Evolutionary conservation across 2,888 invertebrate species (phyloP).

Genomic region (Pecten maximus): DNA sequence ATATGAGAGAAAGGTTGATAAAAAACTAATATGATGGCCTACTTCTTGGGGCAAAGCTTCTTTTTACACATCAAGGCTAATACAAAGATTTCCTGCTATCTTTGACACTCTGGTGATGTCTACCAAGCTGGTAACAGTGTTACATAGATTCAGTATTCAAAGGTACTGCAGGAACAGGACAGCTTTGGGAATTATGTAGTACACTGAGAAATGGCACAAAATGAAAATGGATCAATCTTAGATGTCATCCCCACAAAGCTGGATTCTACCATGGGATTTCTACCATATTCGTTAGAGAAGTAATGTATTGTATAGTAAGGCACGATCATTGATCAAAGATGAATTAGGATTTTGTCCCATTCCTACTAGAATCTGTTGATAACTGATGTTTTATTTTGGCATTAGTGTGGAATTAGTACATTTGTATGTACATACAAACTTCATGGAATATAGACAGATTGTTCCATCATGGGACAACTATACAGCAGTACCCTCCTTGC

Average conservation of each 20-base stretch:
- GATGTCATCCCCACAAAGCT: not conserved
- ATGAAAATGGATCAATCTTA: not conserved
- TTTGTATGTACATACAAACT: no score
- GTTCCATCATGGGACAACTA: no score
- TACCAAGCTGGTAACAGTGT: not conserved
- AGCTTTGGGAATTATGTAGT: not conserved
- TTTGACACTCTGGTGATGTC: not conserved
- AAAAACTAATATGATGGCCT: no score
- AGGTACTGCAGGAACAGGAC: not conserved
- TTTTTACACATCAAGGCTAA: not conserved
- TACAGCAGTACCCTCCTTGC: no score
- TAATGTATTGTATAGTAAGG: not conserved
- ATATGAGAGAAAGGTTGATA: no score
- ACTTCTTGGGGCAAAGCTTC: no score
- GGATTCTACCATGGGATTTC: not conserved
- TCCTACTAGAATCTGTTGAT: not conserved
- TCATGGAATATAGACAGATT: no score
- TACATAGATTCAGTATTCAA: not conserved
- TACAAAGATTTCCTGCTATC: not conserved
- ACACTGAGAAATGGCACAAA: not conserved
- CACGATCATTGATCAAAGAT: not conserved
- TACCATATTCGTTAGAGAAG: not conserved
- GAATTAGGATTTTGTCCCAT: not conserved
- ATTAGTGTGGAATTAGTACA: no score
- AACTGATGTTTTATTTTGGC: not conserved